phyloP scores from a whole-genome alignment of 1,140 invertebrate genomes.

The Drosophila azteca region DNA sequence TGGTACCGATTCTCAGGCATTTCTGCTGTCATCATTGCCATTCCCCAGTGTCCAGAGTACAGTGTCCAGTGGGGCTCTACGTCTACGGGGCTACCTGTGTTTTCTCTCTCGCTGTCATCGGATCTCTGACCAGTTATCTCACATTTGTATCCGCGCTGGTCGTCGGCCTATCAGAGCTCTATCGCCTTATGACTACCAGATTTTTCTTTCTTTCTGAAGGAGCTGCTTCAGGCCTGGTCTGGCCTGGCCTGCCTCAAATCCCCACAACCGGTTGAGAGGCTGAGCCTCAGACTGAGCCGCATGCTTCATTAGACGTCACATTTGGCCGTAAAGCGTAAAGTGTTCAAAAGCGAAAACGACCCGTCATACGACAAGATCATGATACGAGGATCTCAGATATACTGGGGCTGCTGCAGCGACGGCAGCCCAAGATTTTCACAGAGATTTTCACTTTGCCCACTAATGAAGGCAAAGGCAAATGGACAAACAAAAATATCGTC shows the following conservation, averaged over 20 bases:
- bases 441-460: constrained; percentile 57
- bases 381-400: constrained; percentile 33
- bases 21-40: constrained; percentile 45
- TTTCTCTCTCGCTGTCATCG: constrained; percentile 55
- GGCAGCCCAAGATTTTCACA: constrained; percentile 47
- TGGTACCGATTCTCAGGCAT: constrained; percentile 30
- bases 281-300: constrained; percentile 32
- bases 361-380: constrained; percentile 52
- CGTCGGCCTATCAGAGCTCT: constrained; percentile 58
- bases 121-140: constrained; percentile 60
- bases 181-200: constrained; percentile 62
- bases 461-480: constrained; percentile 65
- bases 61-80: background rate
- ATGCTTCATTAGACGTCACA: constrained; percentile 69
- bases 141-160: constrained; percentile 54
- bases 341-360: constrained; percentile 35
- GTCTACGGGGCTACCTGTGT: constrained; percentile 58
- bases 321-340: constrained; percentile 30
- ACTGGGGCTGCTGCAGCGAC: background rate
- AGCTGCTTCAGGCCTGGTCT: background rate
- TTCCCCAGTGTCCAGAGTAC: constrained; percentile 3
- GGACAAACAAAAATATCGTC: constrained; percentile 49
- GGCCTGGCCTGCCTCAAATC: constrained; percentile 21
- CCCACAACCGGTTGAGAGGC: constrained; percentile 56
- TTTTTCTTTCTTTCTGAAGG: constrained; percentile 25